Evolutionary conservation across 2,113 vertebrate species (phyloP).

Genomic region (Athene noctua): DNA sequence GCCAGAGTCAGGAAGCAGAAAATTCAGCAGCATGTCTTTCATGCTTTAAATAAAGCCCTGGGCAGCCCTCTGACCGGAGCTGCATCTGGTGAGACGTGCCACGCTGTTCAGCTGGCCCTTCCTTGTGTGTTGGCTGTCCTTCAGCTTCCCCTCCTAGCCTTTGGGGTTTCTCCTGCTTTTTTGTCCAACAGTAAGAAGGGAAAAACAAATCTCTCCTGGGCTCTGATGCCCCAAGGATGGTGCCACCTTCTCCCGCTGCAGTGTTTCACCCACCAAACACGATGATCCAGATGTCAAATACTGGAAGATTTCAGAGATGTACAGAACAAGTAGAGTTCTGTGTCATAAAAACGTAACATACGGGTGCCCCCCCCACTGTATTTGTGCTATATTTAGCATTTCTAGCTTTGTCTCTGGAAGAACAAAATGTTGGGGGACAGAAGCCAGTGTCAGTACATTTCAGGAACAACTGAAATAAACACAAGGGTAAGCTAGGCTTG

Average conservation of each 20-base stretch:
- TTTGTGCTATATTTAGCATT: background rate
- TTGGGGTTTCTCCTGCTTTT: background rate
- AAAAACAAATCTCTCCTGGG: background rate
- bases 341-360: background rate
- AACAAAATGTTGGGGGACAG: background rate
- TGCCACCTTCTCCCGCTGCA: background rate
- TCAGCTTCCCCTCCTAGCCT: background rate
- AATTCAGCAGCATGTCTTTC: background rate
- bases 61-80: background rate
- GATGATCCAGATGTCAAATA: rapidly evolving
- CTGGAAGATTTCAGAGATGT: background rate
- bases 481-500: background rate
- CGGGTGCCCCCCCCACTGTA: background rate
- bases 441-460: background rate
- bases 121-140: background rate
- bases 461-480: background rate
- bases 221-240: background rate
- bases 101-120: rapidly evolving
- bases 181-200: background rate
- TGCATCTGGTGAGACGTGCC: background rate
- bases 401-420: background rate
- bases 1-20: background rate
- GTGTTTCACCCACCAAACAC: background rate
- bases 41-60: background rate
- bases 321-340: background rate